phyloP scores from a whole-genome alignment of 2,113 vertebrate genomes.

The Grantiella picta region DNA sequence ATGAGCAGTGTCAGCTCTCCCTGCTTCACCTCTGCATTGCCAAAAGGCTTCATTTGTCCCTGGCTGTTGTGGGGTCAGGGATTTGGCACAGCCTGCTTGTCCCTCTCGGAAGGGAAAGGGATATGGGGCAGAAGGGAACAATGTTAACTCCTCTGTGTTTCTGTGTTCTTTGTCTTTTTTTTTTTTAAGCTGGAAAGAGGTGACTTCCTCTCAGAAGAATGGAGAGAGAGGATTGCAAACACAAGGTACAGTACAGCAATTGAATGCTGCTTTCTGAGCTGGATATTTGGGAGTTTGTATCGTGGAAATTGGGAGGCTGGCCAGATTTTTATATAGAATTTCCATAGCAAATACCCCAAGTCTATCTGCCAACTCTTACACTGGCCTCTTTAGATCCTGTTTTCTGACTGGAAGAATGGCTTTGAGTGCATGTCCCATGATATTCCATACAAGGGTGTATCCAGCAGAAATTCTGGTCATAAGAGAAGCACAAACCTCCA shows the following conservation, averaged over 20 bases:
- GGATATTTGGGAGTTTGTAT: background rate
- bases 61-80: background rate
- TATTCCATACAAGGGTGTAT: background rate
- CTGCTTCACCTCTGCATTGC: background rate
- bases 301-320: conserved; percentile 52
- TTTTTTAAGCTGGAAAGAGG: conserved; percentile 91
- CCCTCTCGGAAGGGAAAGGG: background rate
- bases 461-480: background rate
- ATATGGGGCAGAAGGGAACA: background rate
- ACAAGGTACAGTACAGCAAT: conserved; percentile 82
- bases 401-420: background rate
- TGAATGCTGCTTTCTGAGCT: background rate
- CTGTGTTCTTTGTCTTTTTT: conserved; percentile 28
- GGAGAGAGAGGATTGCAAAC: conserved; percentile 96
- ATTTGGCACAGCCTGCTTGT: background rate
- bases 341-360: conserved; percentile 37
- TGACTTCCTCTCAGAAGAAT: conserved; percentile 97
- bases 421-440: background rate
- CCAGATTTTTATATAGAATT: conserved; percentile 61
- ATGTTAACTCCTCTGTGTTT: background rate
- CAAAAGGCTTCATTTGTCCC: background rate
- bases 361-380: background rate
- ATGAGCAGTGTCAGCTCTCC: background rate
- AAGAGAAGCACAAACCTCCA: background rate
- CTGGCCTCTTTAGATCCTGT: conserved; percentile 12